Evolutionary conservation across 2,797 vertebrate genomes (phyloP).

Genomic region (Telmatherina bonti): DNA sequence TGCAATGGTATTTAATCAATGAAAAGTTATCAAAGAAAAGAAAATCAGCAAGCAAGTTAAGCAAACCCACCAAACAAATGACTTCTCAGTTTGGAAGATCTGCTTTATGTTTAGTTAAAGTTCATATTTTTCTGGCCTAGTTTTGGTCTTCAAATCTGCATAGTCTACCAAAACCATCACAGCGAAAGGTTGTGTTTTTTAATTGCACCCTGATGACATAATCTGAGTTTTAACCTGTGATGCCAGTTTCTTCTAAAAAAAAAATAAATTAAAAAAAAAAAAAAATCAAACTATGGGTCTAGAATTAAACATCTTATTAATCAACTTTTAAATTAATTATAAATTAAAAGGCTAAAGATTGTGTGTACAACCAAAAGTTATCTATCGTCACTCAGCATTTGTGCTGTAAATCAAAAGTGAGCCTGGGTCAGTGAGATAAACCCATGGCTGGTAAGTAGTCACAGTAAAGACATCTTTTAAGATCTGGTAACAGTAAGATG

Average conservation of each 20-base stretch:
- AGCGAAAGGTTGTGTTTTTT: neutral
- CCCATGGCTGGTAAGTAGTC: neutral
- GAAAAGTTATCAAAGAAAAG: neutral
- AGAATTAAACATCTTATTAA: too few relatives aligned
- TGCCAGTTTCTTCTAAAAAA: too few relatives aligned
- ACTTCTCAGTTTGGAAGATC: neutral
- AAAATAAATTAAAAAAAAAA: too few relatives aligned
- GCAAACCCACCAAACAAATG: neutral
- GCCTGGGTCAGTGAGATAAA: neutral
- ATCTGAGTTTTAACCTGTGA: too few relatives aligned
- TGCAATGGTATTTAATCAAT: neutral
- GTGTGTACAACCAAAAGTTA: too few relatives aligned
- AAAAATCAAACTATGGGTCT: too few relatives aligned
- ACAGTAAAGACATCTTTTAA: neutral
- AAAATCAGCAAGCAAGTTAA: neutral
- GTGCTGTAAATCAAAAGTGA: neutral
- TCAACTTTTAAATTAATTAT: too few relatives aligned
- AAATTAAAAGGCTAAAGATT: too few relatives aligned
- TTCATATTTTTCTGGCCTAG: conserved; percentile 1
- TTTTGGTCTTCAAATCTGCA: neutral
- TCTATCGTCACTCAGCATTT: too few relatives aligned
- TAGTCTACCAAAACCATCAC: neutral
- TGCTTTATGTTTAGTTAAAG: neutral
- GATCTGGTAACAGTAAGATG: too few relatives aligned
- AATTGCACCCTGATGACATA: too few relatives aligned